Evolutionary conservation across 2,888 invertebrate species (phyloP).

Genomic region (Synanthedon formicaeformis): DNA sequence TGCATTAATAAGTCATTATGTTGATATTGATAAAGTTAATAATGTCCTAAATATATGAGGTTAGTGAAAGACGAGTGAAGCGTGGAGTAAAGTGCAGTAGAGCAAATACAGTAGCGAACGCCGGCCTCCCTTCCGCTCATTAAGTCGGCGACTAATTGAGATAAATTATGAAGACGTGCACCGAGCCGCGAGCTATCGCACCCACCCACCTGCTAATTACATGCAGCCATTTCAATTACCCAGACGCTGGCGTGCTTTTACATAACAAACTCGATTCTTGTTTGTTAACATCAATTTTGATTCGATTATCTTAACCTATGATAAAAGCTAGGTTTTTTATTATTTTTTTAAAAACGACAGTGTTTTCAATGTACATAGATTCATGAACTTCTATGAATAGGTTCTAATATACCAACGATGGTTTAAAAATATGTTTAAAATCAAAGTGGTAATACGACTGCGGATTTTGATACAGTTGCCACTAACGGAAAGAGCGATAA

Average conservation of each 20-base stretch:
- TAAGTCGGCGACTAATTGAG: conserved; percentile 59
- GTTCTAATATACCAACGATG: too few relatives aligned
- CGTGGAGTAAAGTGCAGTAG: conserved; percentile 5
- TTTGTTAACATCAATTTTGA: background rate
- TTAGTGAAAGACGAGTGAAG: conserved; percentile 7
- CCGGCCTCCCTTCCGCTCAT: conserved; percentile 57
- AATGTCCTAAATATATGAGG: background rate
- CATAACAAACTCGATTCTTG: background rate
- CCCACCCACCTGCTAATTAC: conserved; percentile 56
- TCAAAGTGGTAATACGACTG: too few relatives aligned
- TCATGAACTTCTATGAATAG: too few relatives aligned
- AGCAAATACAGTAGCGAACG: conserved; percentile 3
- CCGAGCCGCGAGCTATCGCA: conserved; percentile 47
- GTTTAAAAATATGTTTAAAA: too few relatives aligned
- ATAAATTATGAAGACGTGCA: conserved; percentile 66
- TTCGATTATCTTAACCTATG: too few relatives aligned
- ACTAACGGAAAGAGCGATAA: too few relatives aligned
- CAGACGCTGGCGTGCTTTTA: background rate
- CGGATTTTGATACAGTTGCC: too few relatives aligned
- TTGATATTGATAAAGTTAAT: background rate
- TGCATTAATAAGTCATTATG: conserved; percentile 4
- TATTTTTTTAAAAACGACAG: too few relatives aligned
- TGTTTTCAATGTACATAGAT: too few relatives aligned
- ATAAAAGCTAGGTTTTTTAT: too few relatives aligned
- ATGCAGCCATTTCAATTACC: conserved; percentile 58